phyloP scores from a whole-genome alignment of 2,113 vertebrate genomes.

The Eleginops maclovinus region DNA sequence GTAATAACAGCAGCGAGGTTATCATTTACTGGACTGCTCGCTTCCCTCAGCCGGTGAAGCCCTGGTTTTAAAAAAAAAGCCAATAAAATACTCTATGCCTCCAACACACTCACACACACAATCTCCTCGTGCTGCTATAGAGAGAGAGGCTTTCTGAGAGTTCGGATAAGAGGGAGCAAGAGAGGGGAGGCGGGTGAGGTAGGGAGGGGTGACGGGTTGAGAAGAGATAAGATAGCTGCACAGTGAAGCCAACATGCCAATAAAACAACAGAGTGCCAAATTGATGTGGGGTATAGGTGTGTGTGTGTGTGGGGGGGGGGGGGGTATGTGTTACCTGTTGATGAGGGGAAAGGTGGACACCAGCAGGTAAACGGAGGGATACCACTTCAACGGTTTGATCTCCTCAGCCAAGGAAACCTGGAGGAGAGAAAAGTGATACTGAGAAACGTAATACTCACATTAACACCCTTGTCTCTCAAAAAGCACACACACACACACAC shows the following conservation, averaged over 20 bases:
- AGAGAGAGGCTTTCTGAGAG: slow-evolving; percentile 53
- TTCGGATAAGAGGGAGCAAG: slow-evolving; percentile 65
- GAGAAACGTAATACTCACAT: slow-evolving; percentile 25
- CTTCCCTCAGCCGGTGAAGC: slow-evolving; percentile 62
- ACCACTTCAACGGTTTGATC: slow-evolving; percentile 86
- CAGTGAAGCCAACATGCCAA: slow-evolving; percentile 67
- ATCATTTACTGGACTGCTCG: slow-evolving; percentile 76
- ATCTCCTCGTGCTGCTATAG: slow-evolving; percentile 38
- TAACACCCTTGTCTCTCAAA: background rate
- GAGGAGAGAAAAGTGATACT: slow-evolving; percentile 37
- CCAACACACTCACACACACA: slow-evolving; percentile 31
- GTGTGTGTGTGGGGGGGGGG: slow-evolving; percentile 20
- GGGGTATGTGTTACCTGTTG: slow-evolving; percentile 87
- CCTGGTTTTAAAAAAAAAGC: slow-evolving; percentile 67
- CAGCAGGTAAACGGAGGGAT: slow-evolving; percentile 85
- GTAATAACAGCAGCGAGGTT: slow-evolving; percentile 71
- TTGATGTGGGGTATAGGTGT: slow-evolving; percentile 28
- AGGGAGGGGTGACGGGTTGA: slow-evolving; percentile 11
- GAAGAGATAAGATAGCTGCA: slow-evolving; percentile 65
- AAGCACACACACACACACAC: background rate
- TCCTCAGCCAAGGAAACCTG: slow-evolving; percentile 85
- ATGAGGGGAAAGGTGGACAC: slow-evolving; percentile 85
- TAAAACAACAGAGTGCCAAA: slow-evolving; percentile 40
- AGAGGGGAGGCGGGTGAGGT: background rate
- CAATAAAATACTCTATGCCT: slow-evolving; percentile 65